These are phyloP conservation scores for Drosophila subquinaria DNA, from an alignment of 2,888 invertebrate species.

Conservation along the genomic window DNA sequence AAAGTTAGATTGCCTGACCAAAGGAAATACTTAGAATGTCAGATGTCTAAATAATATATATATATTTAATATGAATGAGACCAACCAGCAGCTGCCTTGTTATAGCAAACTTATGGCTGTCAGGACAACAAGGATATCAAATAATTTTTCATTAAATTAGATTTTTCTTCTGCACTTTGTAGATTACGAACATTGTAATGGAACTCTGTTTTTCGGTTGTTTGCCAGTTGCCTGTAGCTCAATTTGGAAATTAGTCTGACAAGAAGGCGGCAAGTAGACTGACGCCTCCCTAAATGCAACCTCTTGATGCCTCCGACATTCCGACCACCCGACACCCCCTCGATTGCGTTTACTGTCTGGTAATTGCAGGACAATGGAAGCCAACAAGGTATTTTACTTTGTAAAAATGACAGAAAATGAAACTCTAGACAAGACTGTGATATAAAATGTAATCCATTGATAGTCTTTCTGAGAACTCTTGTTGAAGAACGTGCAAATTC, in stretches of 20 bases:
- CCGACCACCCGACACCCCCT: too few relatives aligned
- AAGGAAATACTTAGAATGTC: constrained; percentile 4
- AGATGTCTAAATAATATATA: constrained; percentile 52
- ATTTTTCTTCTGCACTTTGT: constrained; percentile 11
- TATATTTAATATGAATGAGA: constrained; percentile 22
- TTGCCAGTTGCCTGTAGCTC: constrained; percentile 10
- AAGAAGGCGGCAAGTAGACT: constrained; percentile 20
- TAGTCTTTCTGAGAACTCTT: constrained; percentile 1
- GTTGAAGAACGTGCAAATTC: constrained; percentile 5
- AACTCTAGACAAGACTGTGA: constrained; percentile 10
- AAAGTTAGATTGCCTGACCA: constrained; percentile 33
- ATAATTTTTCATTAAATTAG: constrained; percentile 57
- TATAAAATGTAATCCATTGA: constrained; percentile 11
- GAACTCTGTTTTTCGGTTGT: constrained; percentile 3
- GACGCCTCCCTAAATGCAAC: constrained; percentile 6
- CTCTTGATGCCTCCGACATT: not conserved
- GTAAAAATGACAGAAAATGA: constrained; percentile 5
- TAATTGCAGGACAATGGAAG: constrained; percentile 34
- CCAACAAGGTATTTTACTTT: constrained; percentile 20
- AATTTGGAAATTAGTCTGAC: constrained; percentile 45
- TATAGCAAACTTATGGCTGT: constrained; percentile 27
- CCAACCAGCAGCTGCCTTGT: constrained; percentile 14
- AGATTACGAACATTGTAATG: constrained; percentile 29
- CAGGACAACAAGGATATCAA: constrained; percentile 47
- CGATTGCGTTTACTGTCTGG: constrained; percentile 9